phyloP scores from a whole-genome alignment of 92 coral and sea anemone genomes.

The Epizoanthus ramosus region DNA sequence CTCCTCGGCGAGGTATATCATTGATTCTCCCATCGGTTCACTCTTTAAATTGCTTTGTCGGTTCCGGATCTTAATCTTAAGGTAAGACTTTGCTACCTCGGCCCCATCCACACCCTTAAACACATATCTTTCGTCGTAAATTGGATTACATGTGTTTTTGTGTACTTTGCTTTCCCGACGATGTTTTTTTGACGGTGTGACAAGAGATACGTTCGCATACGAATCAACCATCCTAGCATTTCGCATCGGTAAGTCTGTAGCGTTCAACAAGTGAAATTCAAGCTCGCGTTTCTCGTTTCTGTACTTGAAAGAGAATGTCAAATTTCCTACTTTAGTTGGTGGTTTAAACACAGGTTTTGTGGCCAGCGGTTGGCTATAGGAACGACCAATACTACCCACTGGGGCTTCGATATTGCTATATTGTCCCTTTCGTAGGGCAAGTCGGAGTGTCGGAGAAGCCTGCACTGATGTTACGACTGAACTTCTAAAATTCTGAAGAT shows the following conservation, averaged over 20 bases:
- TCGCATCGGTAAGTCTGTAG: slow-evolving; percentile 76
- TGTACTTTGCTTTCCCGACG: slow-evolving; percentile 71
- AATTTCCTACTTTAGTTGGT: slow-evolving; percentile 49
- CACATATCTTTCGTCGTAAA: slow-evolving; percentile 67
- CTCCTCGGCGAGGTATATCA: slow-evolving; percentile 54
- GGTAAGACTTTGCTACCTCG: slow-evolving; percentile 56
- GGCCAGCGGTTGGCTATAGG: slow-evolving; percentile 8
- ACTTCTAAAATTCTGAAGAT: slow-evolving; percentile 14
- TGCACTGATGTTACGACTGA: slow-evolving; percentile 36
- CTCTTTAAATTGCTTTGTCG: slow-evolving; percentile 40
- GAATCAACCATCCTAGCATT: slow-evolving; percentile 60
- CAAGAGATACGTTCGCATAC: slow-evolving; percentile 63
- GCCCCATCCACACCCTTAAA: slow-evolving; percentile 56
- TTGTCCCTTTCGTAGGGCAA: background rate
- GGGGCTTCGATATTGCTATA: background rate
- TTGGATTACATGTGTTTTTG: slow-evolving; percentile 89
- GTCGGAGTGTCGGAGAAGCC: slow-evolving; percentile 8
- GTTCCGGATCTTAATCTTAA: slow-evolving; percentile 66
- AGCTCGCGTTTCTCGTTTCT: slow-evolving; percentile 44
- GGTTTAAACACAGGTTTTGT: slow-evolving; percentile 6
- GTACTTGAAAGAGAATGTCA: slow-evolving; percentile 54
- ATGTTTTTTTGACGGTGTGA: slow-evolving; percentile 68
- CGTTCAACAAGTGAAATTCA: slow-evolving; percentile 70
- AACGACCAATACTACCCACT: background rate
- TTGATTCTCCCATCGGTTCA: slow-evolving; percentile 70